These are phyloP conservation scores for Equus przewalskii DNA, from an alignment of 2,113 vertebrate genomes.

Conservation along the genomic window DNA sequence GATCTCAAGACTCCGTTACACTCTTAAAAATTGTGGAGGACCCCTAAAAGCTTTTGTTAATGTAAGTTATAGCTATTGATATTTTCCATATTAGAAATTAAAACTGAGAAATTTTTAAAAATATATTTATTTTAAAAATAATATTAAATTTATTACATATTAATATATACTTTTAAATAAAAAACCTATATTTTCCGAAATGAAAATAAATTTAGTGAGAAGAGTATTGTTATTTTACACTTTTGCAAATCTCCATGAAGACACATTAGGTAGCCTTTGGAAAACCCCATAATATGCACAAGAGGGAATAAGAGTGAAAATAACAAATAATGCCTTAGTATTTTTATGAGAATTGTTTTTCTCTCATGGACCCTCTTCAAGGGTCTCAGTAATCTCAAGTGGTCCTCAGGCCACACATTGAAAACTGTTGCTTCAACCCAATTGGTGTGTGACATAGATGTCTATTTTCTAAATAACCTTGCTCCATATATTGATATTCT, in stretches of 20 bases:
- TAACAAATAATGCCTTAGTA: neutral
- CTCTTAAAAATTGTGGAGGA: constrained; percentile 14
- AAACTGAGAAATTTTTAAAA: neutral
- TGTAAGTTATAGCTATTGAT: neutral
- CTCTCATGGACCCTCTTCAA: neutral
- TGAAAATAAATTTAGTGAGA: neutral
- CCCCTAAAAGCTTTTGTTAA: neutral
- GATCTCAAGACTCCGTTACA: neutral
- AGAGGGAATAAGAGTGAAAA: neutral
- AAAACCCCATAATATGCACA: neutral
- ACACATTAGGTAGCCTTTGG: neutral
- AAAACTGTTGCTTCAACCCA: neutral
- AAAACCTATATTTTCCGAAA: neutral
- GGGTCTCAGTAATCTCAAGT: neutral
- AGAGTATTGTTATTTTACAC: neutral
- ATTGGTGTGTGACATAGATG: neutral
- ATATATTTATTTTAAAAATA: neutral
- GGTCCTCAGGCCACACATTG: neutral
- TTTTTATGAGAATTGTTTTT: neutral
- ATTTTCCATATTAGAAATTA: neutral
- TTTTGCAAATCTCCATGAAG: neutral
- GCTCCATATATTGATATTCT: neutral
- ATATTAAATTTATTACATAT: neutral
- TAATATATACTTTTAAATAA: neutral
- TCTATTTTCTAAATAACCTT: neutral